These are phyloP conservation scores for Pseudochirops corinnae DNA, from an alignment of 2,797 vertebrate genomes.

Conservation along the genomic window DNA sequence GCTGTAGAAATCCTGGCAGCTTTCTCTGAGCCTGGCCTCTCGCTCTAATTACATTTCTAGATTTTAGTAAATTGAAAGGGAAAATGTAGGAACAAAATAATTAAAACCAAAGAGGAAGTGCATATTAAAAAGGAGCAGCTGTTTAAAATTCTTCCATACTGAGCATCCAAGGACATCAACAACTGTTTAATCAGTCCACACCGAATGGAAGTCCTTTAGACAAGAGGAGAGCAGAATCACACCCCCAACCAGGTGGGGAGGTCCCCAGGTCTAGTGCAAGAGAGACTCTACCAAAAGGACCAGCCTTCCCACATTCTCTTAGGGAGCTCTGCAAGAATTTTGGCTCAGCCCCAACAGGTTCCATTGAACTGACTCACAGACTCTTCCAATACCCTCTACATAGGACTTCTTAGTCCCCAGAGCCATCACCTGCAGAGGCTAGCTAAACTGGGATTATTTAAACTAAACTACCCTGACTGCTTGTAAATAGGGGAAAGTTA, in stretches of 20 bases:
- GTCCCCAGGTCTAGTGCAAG: conserved; percentile 36
- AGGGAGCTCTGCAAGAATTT: conserved; percentile 50
- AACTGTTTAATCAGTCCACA: conserved; percentile 75
- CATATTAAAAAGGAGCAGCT: conserved; percentile 86
- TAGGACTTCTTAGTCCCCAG: background rate
- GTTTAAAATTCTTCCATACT: conserved; percentile 83
- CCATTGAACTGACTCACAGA: conserved; percentile 13
- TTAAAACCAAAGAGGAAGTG: conserved; percentile 87
- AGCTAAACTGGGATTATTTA: conserved; percentile 47
- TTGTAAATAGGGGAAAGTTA: conserved; percentile 11
- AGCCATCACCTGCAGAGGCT: conserved; percentile 28
- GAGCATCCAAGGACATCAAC: conserved; percentile 72
- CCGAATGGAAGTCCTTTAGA: conserved; percentile 72
- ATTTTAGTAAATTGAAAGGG: conserved; percentile 88
- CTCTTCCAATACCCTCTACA: background rate
- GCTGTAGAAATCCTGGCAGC: conserved; percentile 86
- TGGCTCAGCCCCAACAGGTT: conserved; percentile 41
- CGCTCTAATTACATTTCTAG: conserved; percentile 88
- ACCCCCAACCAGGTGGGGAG: conserved; percentile 54
- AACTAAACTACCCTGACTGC: background rate
- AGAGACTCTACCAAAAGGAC: conserved; percentile 52
- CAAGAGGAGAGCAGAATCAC: conserved; percentile 62
- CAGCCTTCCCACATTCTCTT: conserved; percentile 34
- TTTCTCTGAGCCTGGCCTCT: conserved; percentile 84
- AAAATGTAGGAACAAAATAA: conserved; percentile 87